Evolutionary conservation across 2,888 invertebrate genomes (phyloP), one percentile per base, ranked within the genome.

Genomic region (Timandra comae): DNA sequence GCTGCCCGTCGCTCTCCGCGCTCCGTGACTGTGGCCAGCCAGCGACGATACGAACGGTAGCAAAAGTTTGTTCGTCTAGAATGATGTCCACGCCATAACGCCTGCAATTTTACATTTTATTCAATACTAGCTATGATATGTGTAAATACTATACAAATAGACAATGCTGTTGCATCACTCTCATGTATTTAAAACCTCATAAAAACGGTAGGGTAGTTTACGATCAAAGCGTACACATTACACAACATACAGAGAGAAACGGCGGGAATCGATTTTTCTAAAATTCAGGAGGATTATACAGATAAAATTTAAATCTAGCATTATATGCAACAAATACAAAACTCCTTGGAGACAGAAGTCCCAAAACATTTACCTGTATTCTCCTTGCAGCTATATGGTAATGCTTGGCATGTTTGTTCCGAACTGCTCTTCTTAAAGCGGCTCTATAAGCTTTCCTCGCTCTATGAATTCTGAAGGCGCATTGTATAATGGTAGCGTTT

Each of bases 11-110:
- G 64, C 40, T 78, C 76, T 2, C 82, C 80, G 1, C 74, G 58
- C 46, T 80, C 77, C 12, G 56, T 76, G 7, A 85, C 77, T 7
- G 58, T 62, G 1, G 65, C 61, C 13, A 85, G 50, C 85, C 85
- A 85, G 27, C 65, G 68, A 7, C 81, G 72, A 46, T 81, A 85
- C 0, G 72, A 66, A 1, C 63, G 62, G 41, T 82, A 85, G 46
- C 75, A 79, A 49, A 85, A 85, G 27, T 76, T 75, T 0, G 60
- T 73, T 6, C 67, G 59, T 50, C 85, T 73, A 30, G 84, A 82
- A 51, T 52, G 56, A 51, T 81, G 72, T 9, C 84, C 84, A 9
- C 82, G 78, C 72, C 79, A 84, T 5, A 77, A 39, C 16, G 82
- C 73, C 85, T 78, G 54, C 3, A 40, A 31, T 43, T 5, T n/a